These are phyloP conservation scores for Balanococcus diminutus DNA, from an alignment of 2,888 invertebrate genomes.

Conservation along the genomic window DNA sequence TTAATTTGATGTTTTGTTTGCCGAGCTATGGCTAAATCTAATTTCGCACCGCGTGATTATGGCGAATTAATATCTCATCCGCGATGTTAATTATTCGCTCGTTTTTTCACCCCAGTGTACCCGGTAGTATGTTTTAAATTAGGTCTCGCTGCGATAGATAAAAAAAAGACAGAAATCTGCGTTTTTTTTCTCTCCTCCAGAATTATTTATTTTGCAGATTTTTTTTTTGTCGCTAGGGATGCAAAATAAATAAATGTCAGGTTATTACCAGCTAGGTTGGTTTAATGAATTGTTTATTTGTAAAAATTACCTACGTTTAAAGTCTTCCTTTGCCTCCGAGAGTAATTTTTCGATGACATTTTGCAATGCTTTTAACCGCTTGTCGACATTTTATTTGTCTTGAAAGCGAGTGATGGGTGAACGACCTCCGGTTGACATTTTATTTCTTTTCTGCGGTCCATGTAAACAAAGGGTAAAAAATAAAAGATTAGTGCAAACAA, in stretches of 20 bases:
- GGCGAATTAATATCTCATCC: constrained; percentile 17
- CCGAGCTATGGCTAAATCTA: constrained; percentile 7
- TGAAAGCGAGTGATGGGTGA: background rate
- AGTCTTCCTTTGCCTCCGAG: background rate
- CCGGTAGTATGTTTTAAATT: background rate
- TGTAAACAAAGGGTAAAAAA: background rate
- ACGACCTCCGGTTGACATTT: background rate
- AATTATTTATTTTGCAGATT: constrained; percentile 8
- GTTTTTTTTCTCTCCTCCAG: background rate
- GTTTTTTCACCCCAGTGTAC: background rate
- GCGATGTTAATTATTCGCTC: constrained; percentile 27
- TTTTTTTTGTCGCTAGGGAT: background rate
- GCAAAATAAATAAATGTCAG: background rate
- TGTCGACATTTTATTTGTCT: background rate
- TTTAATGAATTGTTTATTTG: constrained; percentile 23
- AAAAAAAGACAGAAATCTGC: background rate
- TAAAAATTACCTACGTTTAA: constrained; percentile 1
- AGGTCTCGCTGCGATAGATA: background rate
- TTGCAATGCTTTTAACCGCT: background rate
- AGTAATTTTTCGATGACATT: background rate
- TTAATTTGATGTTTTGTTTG: constrained; percentile 27
- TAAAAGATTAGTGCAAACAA: background rate
- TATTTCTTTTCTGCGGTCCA: background rate
- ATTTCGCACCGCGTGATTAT: constrained; percentile 17
- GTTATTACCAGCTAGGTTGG: too few relatives aligned